Percentiles rank a stretch among this genome's conserved stretches.
Evolutionary conservation across 2,113 vertebrate genomes (phyloP).

Genomic region (Antechinus stuartii): DNA sequence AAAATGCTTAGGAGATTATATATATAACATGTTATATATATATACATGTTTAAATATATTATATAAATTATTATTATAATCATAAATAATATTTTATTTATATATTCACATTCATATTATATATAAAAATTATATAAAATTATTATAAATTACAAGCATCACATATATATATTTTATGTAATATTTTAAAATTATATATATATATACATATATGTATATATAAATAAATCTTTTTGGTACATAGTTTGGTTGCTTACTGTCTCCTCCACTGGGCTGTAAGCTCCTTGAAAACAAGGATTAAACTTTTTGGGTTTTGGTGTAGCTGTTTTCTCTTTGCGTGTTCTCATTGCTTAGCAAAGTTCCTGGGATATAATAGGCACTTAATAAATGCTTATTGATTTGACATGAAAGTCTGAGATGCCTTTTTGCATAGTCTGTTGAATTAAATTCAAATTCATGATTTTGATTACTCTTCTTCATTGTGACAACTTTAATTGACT

Average conservation of each 20-base stretch:
- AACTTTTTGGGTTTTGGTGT: not conserved
- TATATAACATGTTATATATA: too few relatives aligned
- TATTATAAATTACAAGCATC: too few relatives aligned
- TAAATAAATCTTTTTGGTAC: not conserved
- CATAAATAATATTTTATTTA: too few relatives aligned
- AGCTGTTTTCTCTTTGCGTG: too few relatives aligned
- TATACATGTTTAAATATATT: too few relatives aligned
- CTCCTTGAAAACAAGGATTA: not conserved
- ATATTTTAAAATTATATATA: too few relatives aligned
- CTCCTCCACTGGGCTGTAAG: not conserved
- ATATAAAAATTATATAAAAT: too few relatives aligned
- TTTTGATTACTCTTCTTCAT: not conserved
- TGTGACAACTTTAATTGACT: not conserved
- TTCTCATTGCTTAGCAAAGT: not conserved
- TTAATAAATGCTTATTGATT: not conserved
- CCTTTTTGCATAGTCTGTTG: not conserved
- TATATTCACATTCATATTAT: too few relatives aligned
- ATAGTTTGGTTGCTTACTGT: not conserved
- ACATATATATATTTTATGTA: too few relatives aligned
- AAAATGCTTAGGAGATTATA: too few relatives aligned
- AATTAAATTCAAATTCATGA: not conserved
- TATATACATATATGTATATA: too few relatives aligned
- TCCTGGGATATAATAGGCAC: not conserved
- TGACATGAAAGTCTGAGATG: not conserved
- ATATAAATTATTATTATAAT: too few relatives aligned